These are phyloP conservation scores for Threskiornis aethiopicus DNA, from an alignment of 2,797 vertebrate species.

Conservation along the genomic window DNA sequence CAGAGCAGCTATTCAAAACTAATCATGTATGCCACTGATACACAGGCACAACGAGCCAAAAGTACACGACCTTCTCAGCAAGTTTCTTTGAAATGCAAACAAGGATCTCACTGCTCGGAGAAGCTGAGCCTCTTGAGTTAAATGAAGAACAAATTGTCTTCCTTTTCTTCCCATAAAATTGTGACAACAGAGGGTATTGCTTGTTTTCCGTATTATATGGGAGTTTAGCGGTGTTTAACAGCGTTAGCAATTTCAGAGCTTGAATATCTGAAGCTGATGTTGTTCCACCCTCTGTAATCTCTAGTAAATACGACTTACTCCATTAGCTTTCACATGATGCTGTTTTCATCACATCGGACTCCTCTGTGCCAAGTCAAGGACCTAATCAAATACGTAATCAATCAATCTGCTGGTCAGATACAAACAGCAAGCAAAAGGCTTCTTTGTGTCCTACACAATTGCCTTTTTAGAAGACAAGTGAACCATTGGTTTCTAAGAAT, in stretches of 20 bases:
- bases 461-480: neutral
- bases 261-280: neutral
- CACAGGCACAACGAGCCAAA: neutral
- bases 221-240: neutral
- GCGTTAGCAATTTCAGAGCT: neutral
- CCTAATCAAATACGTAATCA: constrained; percentile 2
- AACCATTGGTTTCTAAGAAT: neutral
- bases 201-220: neutral
- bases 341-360: neutral
- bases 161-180: neutral
- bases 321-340: fast-evolving
- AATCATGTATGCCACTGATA: neutral
- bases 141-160: neutral
- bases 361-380: neutral
- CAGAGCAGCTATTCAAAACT: neutral
- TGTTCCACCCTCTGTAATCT: neutral
- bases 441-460: constrained; percentile 10
- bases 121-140: neutral
- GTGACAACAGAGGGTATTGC: neutral
- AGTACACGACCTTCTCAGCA: neutral
- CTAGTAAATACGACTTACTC: neutral
- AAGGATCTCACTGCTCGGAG: neutral
- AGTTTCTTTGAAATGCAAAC: constrained; percentile 16
- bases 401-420: neutral
- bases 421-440: neutral